Conservation (phyloP, 2,797 vertebrate species). For the Nyctibius grandis region DNA sequence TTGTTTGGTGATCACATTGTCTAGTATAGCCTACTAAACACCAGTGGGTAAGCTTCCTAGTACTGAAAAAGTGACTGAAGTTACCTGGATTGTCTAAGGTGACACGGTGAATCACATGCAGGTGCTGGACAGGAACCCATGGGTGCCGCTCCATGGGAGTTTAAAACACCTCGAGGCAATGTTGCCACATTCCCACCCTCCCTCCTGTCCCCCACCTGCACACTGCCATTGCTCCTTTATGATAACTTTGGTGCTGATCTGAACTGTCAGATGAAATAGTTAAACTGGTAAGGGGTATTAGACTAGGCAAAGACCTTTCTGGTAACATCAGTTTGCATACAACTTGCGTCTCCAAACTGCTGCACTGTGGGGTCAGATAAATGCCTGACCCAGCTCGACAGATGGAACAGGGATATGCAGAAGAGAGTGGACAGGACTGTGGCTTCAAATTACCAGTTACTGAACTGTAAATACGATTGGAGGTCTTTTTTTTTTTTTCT, state of each 20-base stretch:
- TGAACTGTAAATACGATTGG: neutral
- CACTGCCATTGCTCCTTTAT: neutral
- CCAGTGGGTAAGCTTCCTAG: neutral
- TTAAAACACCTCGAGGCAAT: neutral
- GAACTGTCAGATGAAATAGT: neutral
- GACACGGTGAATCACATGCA: neutral
- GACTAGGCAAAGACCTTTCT: neutral
- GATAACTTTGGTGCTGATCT: neutral
- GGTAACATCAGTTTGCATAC: neutral
- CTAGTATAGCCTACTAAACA: neutral
- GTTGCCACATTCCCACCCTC: neutral
- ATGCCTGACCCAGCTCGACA: neutral
- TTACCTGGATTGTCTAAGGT: neutral
- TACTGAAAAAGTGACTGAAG: neutral
- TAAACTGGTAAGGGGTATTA: neutral
- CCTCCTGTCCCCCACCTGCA: neutral
- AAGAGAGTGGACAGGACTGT: neutral
- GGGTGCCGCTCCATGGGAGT: accelerated
- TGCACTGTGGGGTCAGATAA: neutral
- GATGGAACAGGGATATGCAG: neutral
- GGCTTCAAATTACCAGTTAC: neutral
- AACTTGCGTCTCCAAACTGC: neutral
- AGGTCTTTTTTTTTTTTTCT: neutral
- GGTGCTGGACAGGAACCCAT: neutral
- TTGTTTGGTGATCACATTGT: neutral